phyloP scores from a whole-genome alignment of 2,888 invertebrate genomes.

The Drosophila macrospina region DNA sequence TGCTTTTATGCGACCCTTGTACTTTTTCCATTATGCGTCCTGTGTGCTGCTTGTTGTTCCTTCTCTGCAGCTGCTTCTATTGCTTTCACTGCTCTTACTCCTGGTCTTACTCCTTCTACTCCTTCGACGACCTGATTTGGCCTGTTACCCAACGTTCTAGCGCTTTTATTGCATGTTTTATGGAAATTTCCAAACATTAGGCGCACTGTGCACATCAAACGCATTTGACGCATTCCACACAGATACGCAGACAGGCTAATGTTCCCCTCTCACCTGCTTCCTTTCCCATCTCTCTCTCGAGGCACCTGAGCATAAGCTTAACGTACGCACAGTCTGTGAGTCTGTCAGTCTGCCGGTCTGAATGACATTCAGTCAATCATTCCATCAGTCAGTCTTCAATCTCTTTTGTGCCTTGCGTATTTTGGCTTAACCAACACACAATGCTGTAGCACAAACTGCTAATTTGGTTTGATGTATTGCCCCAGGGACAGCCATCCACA shows the following conservation, averaged over 20 bases:
- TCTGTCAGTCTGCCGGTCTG: conserved; percentile 6
- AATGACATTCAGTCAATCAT: neutral
- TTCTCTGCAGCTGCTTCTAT: conserved; percentile 12
- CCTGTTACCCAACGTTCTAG: conserved; percentile 39
- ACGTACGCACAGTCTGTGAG: conserved; percentile 14
- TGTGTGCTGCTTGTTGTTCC: conserved; percentile 14
- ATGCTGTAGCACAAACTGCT: conserved; percentile 59
- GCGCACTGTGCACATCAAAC: conserved; percentile 71
- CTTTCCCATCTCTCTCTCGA: conserved; percentile 19
- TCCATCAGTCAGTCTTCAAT: conserved; percentile 45
- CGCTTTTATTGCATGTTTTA: conserved; percentile 81
- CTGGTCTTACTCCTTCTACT: neutral
- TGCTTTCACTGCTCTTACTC: neutral
- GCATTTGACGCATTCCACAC: conserved; percentile 68
- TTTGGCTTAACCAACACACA: conserved; percentile 49
- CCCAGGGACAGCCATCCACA: conserved; percentile 74
- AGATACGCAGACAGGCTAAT: conserved; percentile 1
- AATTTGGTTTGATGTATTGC: conserved; percentile 75
- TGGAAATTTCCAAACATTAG: conserved; percentile 76
- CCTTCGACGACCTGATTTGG: neutral
- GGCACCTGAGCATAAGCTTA: conserved; percentile 54
- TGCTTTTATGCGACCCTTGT: conserved; percentile 63
- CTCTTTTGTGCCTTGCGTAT: conserved; percentile 58
- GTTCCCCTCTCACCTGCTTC: neutral
- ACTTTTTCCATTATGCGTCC: conserved; percentile 54